Conservation (phyloP, 1,140 invertebrate species). For the Sitodiplosis mosellana region DNA sequence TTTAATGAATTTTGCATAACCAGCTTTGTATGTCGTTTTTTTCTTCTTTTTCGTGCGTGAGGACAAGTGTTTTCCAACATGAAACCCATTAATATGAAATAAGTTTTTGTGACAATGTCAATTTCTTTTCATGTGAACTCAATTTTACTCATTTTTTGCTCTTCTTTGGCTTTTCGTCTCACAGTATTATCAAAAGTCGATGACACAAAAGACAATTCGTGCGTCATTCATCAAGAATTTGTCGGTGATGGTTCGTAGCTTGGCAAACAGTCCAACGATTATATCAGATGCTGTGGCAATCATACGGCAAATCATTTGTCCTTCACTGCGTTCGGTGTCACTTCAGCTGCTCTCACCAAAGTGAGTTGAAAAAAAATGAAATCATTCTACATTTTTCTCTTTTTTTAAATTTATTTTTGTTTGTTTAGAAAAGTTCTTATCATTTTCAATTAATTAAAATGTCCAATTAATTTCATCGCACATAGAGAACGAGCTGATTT, state of each 20-base stretch:
- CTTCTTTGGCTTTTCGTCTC: conserved; percentile 11
- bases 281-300: conserved; percentile 55
- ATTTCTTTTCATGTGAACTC: no score
- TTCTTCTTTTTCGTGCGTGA: background rate
- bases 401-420: conserved; percentile 4
- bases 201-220: conserved; percentile 35
- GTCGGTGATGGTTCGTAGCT: conserved; percentile 34
- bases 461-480: conserved; percentile 43
- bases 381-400: no score
- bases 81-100: no score
- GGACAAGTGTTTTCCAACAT: no score
- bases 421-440: no score
- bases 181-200: conserved; percentile 36
- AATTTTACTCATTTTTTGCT: background rate
- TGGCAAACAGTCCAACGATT: conserved; percentile 33
- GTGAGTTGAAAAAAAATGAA: conserved; percentile 10
- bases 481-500: conserved; percentile 55
- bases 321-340: conserved; percentile 55
- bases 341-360: conserved; percentile 22
- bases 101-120: no score
- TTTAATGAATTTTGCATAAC: conserved; percentile 1
- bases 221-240: conserved; percentile 41
- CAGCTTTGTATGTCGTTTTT: background rate
- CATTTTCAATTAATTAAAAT: conserved; percentile 1
- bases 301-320: conserved; percentile 55